A percentile compares a stretch with the other conserved stretches of the same genome.
Conservation (phyloP, 2,113 vertebrate genomes). For the Synodontis membranacea region DNA sequence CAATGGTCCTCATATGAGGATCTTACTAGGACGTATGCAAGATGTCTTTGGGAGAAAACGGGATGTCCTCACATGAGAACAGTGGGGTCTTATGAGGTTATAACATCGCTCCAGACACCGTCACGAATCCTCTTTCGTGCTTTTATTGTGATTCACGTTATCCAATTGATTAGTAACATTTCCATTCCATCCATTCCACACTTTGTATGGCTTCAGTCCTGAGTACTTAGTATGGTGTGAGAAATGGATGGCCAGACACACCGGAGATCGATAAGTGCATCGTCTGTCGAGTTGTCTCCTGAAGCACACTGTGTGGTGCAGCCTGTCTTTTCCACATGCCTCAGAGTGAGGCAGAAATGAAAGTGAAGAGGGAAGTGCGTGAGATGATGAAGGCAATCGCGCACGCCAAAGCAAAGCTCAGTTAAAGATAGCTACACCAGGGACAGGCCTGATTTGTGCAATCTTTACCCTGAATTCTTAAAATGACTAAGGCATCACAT, state of each 20-base stretch:
- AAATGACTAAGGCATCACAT: not conserved
- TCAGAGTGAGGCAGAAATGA: constrained; percentile 9
- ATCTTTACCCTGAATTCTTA: constrained; percentile 14
- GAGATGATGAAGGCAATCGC: constrained; percentile 42
- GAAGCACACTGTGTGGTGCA: not conserved
- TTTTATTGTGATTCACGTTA: not conserved
- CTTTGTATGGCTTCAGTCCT: not conserved
- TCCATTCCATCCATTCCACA: too few species aligned
- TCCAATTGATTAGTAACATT: too few species aligned
- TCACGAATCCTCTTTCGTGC: not conserved
- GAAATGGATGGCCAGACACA: constrained; percentile 12
- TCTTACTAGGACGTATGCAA: too few species aligned
- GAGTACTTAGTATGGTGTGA: not conserved
- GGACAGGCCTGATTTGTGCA: not conserved
- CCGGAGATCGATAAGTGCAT: constrained; percentile 4
- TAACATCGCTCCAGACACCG: not conserved
- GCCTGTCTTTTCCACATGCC: constrained; percentile 22
- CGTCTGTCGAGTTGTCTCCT: not conserved
- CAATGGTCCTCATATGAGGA: too few species aligned
- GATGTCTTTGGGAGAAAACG: too few species aligned
- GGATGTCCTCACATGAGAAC: too few species aligned
- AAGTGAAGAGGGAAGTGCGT: constrained; percentile 24
- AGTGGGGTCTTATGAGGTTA: too few species aligned
- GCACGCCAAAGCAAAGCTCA: constrained; percentile 11
- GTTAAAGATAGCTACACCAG: constrained; percentile 17